Evolutionary conservation across 2,888 invertebrate species (phyloP).

Genomic region (Caenorhabditis sp.): DNA sequence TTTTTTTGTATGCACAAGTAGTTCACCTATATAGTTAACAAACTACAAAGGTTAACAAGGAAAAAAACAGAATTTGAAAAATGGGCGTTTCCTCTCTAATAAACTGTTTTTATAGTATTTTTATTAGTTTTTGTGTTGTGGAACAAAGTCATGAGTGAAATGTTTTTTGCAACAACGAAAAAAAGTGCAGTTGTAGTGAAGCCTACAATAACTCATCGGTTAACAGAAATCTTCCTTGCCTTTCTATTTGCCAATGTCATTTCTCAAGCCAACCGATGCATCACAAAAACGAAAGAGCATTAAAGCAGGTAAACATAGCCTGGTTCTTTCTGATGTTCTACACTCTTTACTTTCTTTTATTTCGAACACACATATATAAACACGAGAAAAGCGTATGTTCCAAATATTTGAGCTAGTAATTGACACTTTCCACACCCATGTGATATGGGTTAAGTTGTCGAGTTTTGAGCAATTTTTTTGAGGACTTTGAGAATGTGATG

Average conservation of each 20-base stretch:
- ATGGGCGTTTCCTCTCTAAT: neutral
- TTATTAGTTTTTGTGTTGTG: neutral
- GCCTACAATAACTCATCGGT: neutral
- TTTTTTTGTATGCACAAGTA: conserved; percentile 12
- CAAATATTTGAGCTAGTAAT: neutral
- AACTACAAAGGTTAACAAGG: neutral
- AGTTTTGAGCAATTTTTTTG: neutral
- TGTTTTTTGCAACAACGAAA: neutral
- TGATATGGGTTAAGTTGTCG: neutral
- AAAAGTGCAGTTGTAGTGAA: neutral
- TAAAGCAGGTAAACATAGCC: too few relatives aligned
- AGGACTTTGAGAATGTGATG: neutral
- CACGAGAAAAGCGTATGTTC: too few relatives aligned
- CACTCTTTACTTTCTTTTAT: too few relatives aligned
- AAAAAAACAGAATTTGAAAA: neutral
- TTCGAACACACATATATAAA: too few relatives aligned
- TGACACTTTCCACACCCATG: neutral
- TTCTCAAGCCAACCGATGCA: neutral
- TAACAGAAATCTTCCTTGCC: neutral
- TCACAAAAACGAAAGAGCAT: too few relatives aligned
- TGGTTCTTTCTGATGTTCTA: too few relatives aligned
- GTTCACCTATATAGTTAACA: neutral
- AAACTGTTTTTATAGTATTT: neutral
- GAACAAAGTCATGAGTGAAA: neutral
- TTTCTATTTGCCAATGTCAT: neutral